A percentile compares a stretch with the other conserved stretches of the same genome.
These are phyloP conservation scores for Lasioglossum vierecki DNA, from an alignment of 2,888 invertebrate species.

Conservation along the genomic window DNA sequence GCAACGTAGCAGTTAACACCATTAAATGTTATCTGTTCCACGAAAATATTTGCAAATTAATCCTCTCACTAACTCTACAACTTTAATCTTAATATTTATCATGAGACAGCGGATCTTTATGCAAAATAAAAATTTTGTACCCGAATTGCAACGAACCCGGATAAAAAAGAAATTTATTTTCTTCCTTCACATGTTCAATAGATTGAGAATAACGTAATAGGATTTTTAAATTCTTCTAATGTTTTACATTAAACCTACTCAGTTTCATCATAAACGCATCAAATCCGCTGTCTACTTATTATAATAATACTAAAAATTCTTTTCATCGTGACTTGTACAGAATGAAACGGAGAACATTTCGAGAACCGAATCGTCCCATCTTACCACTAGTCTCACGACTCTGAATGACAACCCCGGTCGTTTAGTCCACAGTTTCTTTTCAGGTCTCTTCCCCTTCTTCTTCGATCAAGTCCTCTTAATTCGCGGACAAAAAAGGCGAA, in stretches of 20 bases:
- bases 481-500: conserved; percentile 34
- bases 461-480: conserved; percentile 20
- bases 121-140: too few relatives aligned
- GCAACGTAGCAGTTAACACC: not conserved
- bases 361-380: not conserved
- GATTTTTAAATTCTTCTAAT: too few relatives aligned
- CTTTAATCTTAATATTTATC: not conserved
- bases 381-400: not conserved
- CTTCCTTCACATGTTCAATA: too few relatives aligned
- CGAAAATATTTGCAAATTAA: not conserved
- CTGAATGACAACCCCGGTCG: not conserved
- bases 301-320: not conserved
- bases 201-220: too few relatives aligned
- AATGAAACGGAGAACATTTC: not conserved
- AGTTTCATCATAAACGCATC: too few relatives aligned
- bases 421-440: not conserved
- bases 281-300: too few relatives aligned
- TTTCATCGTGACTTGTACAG: not conserved
- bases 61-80: not conserved
- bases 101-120: too few relatives aligned
- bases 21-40: not conserved
- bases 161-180: too few relatives aligned
- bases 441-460: not conserved
- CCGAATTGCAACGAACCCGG: too few relatives aligned
- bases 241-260: too few relatives aligned